These are phyloP conservation scores for Nothobranchius kuhntae DNA, from an alignment of 2,113 vertebrate species.

Conservation along the genomic window DNA sequence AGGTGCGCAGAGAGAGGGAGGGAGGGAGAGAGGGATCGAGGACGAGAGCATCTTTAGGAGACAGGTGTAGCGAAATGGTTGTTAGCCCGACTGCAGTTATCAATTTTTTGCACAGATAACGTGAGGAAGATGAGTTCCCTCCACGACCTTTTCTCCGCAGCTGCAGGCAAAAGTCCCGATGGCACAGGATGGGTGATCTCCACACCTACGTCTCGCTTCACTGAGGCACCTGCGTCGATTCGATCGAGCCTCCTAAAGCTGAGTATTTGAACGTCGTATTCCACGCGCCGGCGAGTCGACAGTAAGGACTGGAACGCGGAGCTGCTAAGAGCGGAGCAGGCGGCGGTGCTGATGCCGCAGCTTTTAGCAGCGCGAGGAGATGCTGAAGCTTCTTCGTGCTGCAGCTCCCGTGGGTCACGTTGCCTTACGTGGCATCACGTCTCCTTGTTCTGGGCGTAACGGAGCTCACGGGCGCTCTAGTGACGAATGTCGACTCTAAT, in stretches of 20 bases:
- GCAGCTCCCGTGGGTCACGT: slow-evolving; percentile 67
- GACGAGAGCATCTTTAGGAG: slow-evolving; percentile 11
- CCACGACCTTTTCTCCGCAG: too few species aligned
- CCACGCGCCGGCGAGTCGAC: background rate
- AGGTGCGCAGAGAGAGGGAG: slow-evolving; percentile 1
- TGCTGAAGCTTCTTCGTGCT: slow-evolving; percentile 37
- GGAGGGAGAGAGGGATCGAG: slow-evolving; percentile 6
- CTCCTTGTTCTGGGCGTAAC: slow-evolving; percentile 37
- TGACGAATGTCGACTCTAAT: background rate
- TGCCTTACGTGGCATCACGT: slow-evolving; percentile 61
- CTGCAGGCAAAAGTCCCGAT: slow-evolving; percentile 9
- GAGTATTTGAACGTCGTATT: background rate
- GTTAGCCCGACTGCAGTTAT: too few species aligned
- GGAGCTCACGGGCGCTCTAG: slow-evolving; percentile 9
- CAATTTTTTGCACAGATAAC: too few species aligned
- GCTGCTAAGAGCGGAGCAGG: background rate
- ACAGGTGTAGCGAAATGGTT: background rate
- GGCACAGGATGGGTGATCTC: background rate
- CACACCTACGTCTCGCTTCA: slow-evolving; percentile 42
- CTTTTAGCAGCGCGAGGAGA: slow-evolving; percentile 35
- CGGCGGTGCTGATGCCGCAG: slow-evolving; percentile 47
- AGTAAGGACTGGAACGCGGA: background rate
- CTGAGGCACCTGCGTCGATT: slow-evolving; percentile 55
- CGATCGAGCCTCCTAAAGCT: background rate
- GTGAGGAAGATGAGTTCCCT: too few species aligned